Base-by-base conservation (phyloP, 2,888 invertebrate species). In the Drosophila lutescens region DNA sequence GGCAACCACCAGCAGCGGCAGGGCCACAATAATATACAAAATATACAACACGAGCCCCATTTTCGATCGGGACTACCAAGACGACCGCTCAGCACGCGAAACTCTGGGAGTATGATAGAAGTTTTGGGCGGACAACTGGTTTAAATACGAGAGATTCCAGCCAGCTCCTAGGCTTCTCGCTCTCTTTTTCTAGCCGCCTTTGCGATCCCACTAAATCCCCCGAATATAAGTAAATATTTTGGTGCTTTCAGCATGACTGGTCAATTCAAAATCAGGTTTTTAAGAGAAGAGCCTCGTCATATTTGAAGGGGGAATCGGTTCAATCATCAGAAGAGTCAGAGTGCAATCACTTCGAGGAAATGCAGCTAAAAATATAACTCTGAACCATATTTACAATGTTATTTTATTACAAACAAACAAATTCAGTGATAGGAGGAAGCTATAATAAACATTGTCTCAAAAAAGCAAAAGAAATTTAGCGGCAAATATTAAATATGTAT, bases 1-100 rank as follows among this genome's bases (percentile, higher is more conserved):
- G 4, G 59, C 44, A 8, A 79, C 44, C 2, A 76, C 9, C 5
- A 89, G 23, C 36, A 89, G 4, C 2, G 89, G 90, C 57, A 85
- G 49, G 4, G 84, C 76, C 51, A 79, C 5, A n/a, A 77, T 41
- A 1, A 51, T 40, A 10, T 62, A 55, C 30, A 88, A 44, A 1
- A 51, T 40, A 10, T 62, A 55, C 30, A 88, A 44, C 12, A 74
- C 15, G 8, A 86, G 15, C 69, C 84, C 81, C 89, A 86, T 89
- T 46, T 32, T 12, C 26, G 62, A 49, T 43, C 49, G 41, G 20
- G 46, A 40, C 8, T 49, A 8, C 4, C 13, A 34, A 13, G 8
- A 49, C 49, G 17, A 49, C 61, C 55, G 50, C 10, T 10, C 12
- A n/a, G 46, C 36, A n/a, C 36, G 34, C 56, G 17, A 17, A 20